Base-by-base conservation (phyloP, 2,113 vertebrate species). In the Entomyzon cyanotis region DNA sequence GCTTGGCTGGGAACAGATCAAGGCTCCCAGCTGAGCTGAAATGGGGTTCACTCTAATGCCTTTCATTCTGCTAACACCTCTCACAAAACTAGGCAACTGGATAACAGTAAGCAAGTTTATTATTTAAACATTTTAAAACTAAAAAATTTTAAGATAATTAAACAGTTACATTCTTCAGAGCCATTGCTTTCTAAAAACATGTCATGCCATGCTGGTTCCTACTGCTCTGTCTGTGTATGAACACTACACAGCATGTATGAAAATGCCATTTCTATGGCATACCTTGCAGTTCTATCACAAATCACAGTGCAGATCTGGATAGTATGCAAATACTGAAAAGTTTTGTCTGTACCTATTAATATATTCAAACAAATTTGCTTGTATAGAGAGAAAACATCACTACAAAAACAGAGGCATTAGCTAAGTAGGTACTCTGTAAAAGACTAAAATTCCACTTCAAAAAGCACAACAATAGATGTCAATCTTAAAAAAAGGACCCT, bases 271-370 rank as follows among this genome's bases (percentile, higher is more conserved):
- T 86, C 41, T 77, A 12, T 31, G 27, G 41, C 7, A 89, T 78
- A 98, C 96, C 97, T 98, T 68, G 96, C 97, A 82, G 98, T 96
- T 87, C 96, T 98, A 60, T 96, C 98, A 93, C 97, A 98, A 94
- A 97, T 76, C 68, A 98, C 90, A 2, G 92, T 76, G 64, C 90
- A 97, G 1, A 96, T 94, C 56, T 96, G 87, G 4, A 89, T 41
- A 42, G 41, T 91, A 67, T 98, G 98, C 77, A 99, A 96, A 79
- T 97, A 96, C 39, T 89, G 84, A 59, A 98, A 35, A 41, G 96
- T 98, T 95, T 95, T 92, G 2, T 94, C 93, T 49, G 89, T 70
- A 65, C 96, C 97, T 67, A 96, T 97, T 41, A 98, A 96, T 65
- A 98, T 58, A 69, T 74, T 47, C 39, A 98, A 96, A 55, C 96